Evolutionary conservation across 1,140 invertebrate genomes (phyloP).

Genomic region (Formica exsecta): DNA sequence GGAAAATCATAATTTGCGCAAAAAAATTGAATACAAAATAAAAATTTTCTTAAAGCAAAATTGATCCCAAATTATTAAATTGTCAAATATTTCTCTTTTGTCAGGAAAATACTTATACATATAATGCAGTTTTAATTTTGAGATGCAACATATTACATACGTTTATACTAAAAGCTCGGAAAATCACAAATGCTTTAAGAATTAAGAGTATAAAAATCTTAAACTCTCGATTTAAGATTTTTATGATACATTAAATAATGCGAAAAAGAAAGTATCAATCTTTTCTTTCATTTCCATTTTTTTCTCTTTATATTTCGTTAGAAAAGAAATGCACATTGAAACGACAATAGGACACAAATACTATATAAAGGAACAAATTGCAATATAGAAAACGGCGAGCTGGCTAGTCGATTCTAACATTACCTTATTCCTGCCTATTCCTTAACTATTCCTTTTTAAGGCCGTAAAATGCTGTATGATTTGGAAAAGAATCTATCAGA

Average conservation of each 20-base stretch:
- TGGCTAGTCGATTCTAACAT: slow-evolving; percentile 17
- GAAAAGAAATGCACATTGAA: slow-evolving; percentile 16
- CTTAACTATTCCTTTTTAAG: background rate
- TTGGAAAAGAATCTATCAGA: background rate
- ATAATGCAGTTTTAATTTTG: slow-evolving; percentile 20
- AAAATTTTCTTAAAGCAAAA: slow-evolving; percentile 1
- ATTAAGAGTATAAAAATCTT: slow-evolving; percentile 28
- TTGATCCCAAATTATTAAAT: background rate
- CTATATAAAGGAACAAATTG: slow-evolving; percentile 5
- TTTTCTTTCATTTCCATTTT: slow-evolving; percentile 29
- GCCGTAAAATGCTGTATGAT: background rate
- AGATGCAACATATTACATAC: background rate
- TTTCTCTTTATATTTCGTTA: background rate
- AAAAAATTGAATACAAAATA: slow-evolving; percentile 10
- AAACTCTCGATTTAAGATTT: slow-evolving; percentile 39
- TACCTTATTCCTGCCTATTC: background rate
- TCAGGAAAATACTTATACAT: slow-evolving; percentile 4
- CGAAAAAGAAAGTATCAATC: slow-evolving; percentile 7
- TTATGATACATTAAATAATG: slow-evolving; percentile 19
- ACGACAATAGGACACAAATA: slow-evolving; percentile 18
- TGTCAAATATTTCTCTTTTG: background rate
- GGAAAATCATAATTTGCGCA: background rate
- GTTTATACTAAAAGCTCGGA: slow-evolving; percentile 41
- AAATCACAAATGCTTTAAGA: slow-evolving; percentile 20
- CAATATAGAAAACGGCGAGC: slow-evolving; percentile 11